Conservation (phyloP, 1,140 invertebrate genomes). For the Trichonephila clavipes region DNA sequence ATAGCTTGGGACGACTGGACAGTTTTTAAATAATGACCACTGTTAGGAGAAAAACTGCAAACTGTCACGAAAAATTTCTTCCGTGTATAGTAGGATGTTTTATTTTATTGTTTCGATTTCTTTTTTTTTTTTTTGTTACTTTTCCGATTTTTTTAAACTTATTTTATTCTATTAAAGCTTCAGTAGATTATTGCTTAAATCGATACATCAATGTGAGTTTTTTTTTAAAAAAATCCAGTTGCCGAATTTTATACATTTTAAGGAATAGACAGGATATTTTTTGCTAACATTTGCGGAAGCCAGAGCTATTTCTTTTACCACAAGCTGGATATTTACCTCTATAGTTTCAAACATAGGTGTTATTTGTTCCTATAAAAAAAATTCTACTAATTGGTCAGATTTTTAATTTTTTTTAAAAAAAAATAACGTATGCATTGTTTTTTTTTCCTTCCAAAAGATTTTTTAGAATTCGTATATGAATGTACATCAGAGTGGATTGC, state of each 20-base stretch:
- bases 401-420: no score
- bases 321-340: no score
- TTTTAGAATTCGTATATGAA: no score
- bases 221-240: not conserved
- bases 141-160: not conserved
- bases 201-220: not conserved
- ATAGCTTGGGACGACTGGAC: not conserved
- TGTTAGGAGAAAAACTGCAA: conserved; percentile 52
- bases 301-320: no score
- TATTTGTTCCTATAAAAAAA: no score
- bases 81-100: not conserved
- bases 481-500: no score
- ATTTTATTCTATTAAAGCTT: conserved; percentile 19
- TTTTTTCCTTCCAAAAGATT: no score
- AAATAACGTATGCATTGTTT: no score
- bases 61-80: conserved; percentile 62
- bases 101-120: conserved; percentile 32
- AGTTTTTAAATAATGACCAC: conserved; percentile 67
- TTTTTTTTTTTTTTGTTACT: conserved; percentile 13
- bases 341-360: no score
- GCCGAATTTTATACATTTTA: not conserved
- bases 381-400: no score
- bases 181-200: not conserved
- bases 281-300: no score
- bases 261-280: no score